These are phyloP conservation scores for Cheilosia vulpina DNA, from an alignment of 2,888 invertebrate genomes.

Conservation along the genomic window DNA sequence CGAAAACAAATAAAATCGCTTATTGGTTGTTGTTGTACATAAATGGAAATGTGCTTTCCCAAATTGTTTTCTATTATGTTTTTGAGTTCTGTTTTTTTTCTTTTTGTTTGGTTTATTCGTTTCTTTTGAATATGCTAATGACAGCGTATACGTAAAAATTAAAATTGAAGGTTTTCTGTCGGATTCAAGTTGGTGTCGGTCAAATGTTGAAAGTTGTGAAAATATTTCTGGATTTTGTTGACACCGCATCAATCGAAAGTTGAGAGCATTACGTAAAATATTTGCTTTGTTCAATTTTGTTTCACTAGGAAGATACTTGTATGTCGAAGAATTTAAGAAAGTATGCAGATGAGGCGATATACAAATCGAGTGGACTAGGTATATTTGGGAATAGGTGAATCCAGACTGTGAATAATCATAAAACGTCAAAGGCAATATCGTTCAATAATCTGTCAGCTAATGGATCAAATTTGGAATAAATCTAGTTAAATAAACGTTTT, in stretches of 20 bases:
- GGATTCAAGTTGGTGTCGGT: not conserved
- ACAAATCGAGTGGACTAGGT: not conserved
- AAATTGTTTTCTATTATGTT: not conserved
- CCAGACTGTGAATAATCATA: too few species aligned
- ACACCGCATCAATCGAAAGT: not conserved
- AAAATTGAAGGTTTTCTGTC: not conserved
- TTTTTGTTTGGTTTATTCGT: not conserved
- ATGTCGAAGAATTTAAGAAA: not conserved
- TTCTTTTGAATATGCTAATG: constrained; percentile 15
- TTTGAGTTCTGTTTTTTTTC: not conserved
- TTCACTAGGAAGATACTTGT: not conserved
- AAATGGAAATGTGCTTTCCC: not conserved
- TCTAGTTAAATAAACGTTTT: too few species aligned
- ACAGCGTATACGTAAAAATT: not conserved
- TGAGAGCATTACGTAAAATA: constrained; percentile 12
- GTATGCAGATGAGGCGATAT: not conserved
- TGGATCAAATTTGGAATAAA: too few species aligned
- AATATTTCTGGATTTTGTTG: constrained; percentile 13
- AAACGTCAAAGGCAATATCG: too few species aligned
- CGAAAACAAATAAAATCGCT: constrained; percentile 7
- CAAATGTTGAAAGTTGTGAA: constrained; percentile 9
- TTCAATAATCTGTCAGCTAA: too few species aligned
- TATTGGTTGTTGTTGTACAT: constrained; percentile 2
- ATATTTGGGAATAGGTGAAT: too few species aligned
- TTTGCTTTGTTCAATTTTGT: not conserved